Base-by-base conservation (phyloP, 2,888 invertebrate species). In the Imbricaverruca yamaguchii region DNA sequence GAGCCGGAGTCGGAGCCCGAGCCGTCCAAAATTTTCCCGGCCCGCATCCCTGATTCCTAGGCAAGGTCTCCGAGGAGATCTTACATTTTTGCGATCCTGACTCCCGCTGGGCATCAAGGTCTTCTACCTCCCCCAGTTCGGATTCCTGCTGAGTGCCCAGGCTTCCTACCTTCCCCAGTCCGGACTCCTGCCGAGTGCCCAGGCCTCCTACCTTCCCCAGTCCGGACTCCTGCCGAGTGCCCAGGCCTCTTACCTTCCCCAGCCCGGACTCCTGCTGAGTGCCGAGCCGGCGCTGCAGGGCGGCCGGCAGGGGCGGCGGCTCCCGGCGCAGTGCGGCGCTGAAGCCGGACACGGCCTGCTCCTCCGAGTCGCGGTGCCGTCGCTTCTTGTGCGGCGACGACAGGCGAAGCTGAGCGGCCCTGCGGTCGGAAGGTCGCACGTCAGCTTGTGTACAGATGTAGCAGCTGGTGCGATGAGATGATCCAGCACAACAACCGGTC, bases 291-390 rank as follows among this genome's bases (percentile, higher is more conserved):
- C 74, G 74, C 74, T 74, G 74, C 18, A 74, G 74, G 74, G 74
- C 74, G 53, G 74, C 53, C 74, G 74, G 74, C 74, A 74, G 74
- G 6, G 74, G 74, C 74, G 74, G 74, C 74, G 74, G 53, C 53
- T 74, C 53, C 8, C 74, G 74, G 15, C 74, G 53, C 74, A 74
- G 74, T 18, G 13, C 53, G 53, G 74, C 74, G 53, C 74, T 53
- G 74, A 74, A 74, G 53, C 74, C 74, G 7, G 74, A 18, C 2
- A 11, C 11, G 3, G 53, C 23, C 18, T 39, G 39, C 53, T 74
- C 74, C 74, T 74, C 74, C 8, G 74, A 21, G 74, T 74, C 74
- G 8, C 74, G 74, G 18, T 74, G 74, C n/a, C 74, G 74, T 15
- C 74, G 74, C 53, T 53, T 39, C 74, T 74, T 74, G 74, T 74